Percentiles rank a stretch among this genome's conserved stretches.
phyloP scores from a whole-genome alignment of 2,797 vertebrate genomes.

The Antrozous pallidus region DNA sequence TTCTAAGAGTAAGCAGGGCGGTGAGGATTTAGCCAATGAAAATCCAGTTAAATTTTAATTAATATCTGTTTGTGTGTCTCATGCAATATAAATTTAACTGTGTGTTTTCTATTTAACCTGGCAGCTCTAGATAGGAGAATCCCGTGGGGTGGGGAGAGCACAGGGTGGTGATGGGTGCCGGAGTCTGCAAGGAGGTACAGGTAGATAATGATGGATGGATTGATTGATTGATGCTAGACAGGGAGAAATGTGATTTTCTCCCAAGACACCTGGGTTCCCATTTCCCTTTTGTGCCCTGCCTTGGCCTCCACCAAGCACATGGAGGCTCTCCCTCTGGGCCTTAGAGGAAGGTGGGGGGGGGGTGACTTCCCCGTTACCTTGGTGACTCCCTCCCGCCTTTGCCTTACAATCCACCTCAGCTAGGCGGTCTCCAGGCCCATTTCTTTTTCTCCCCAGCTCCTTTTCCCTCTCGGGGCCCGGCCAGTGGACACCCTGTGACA shows the following conservation, averaged over 20 bases:
- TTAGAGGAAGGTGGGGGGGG: not conserved
- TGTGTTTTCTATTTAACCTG: not conserved
- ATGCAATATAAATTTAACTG: not conserved
- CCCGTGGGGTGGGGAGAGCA: not conserved
- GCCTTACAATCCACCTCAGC: conserved; percentile 3
- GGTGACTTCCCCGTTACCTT: not conserved
- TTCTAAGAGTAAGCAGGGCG: not conserved
- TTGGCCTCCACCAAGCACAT: not conserved
- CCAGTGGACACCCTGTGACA: not conserved
- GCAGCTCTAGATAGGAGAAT: not conserved
- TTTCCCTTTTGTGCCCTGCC: fast-evolving
- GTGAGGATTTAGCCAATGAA: not conserved
- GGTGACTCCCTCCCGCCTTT: not conserved
- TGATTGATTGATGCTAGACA: not conserved
- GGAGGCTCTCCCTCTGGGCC: not conserved
- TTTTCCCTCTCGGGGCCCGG: not conserved
- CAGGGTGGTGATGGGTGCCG: not conserved
- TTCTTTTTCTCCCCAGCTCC: not conserved
- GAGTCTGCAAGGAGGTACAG: not conserved
- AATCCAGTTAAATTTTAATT: not conserved
- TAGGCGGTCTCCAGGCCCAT: not conserved
- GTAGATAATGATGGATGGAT: not conserved
- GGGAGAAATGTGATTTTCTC: not conserved
- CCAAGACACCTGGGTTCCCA: not conserved
- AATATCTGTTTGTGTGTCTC: not conserved